Conservation (phyloP, 2,888 invertebrate species). For the Caenorhabditis sp. region DNA sequence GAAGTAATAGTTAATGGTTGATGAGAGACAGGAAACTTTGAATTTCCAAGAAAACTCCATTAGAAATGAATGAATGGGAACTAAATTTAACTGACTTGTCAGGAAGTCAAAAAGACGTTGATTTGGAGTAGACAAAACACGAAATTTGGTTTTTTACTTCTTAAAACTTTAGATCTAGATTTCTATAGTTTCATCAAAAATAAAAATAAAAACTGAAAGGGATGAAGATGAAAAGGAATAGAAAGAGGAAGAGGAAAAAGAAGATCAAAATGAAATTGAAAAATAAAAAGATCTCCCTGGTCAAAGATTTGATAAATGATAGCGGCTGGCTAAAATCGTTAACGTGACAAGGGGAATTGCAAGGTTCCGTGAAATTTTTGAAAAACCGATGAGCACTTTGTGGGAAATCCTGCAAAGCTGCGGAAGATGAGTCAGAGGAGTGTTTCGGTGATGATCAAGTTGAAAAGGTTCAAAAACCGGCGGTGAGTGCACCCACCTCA, state of each 20-base stretch:
- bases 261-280: neutral
- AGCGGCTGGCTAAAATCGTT: constrained; percentile 33
- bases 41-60: constrained; percentile 31
- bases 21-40: constrained; percentile 8
- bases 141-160: too few species aligned
- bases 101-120: constrained; percentile 16
- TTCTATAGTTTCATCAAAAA: too few species aligned
- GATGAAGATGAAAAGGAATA: neutral
- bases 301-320: constrained; percentile 52
- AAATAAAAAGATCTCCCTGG: neutral
- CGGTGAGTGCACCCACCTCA: constrained; percentile 9
- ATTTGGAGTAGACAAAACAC: constrained; percentile 3
- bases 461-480: constrained; percentile 50
- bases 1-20: constrained; percentile 45
- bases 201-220: too few species aligned
- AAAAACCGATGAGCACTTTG: neutral
- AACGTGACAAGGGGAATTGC: neutral
- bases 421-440: constrained; percentile 47
- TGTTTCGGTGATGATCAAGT: constrained; percentile 33
- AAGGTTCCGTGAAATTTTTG: neutral
- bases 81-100: constrained; percentile 5
- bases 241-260: neutral
- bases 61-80: constrained; percentile 46
- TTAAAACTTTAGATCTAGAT: too few species aligned
- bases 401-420: neutral